A percentile compares a stretch with the other conserved stretches of the same genome.
phyloP scores from a whole-genome alignment of 2,888 invertebrate species.

The Copidosoma aretas region DNA sequence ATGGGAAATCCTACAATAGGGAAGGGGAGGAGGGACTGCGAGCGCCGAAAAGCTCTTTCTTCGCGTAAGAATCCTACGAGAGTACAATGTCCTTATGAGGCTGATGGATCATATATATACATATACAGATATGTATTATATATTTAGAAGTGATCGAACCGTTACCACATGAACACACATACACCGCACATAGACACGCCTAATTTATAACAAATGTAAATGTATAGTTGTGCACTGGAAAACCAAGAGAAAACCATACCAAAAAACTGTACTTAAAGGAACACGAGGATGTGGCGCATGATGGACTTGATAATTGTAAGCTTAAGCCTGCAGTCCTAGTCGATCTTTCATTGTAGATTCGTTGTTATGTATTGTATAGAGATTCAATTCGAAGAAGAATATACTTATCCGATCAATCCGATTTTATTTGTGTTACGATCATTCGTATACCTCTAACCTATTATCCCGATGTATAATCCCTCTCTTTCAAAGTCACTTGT shows the following conservation, averaged over 20 bases:
- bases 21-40: not conserved
- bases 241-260: not conserved
- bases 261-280: constrained; percentile 3
- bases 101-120: constrained; percentile 2
- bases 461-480: too few species aligned
- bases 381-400: constrained; percentile 24
- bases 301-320: not conserved
- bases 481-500: too few species aligned
- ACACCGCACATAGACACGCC: too few species aligned
- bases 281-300: not conserved
- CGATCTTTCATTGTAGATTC: constrained; percentile 51
- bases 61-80: too few species aligned
- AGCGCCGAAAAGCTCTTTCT: too few species aligned
- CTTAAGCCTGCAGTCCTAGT: constrained; percentile 50
- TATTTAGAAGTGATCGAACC: too few species aligned
- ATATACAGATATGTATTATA: too few species aligned
- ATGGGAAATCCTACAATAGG: not conserved
- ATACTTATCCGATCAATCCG: constrained; percentile 8
- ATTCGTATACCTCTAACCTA: not conserved
- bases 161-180: too few species aligned
- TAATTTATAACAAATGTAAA: not conserved
- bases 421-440: not conserved
- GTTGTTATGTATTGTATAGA: constrained; percentile 48
- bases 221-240: not conserved
- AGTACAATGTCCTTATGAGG: not conserved